Evolutionary conservation across 2,797 vertebrate genomes (phyloP).

Genomic region (Bryconaethiops microstoma): DNA sequence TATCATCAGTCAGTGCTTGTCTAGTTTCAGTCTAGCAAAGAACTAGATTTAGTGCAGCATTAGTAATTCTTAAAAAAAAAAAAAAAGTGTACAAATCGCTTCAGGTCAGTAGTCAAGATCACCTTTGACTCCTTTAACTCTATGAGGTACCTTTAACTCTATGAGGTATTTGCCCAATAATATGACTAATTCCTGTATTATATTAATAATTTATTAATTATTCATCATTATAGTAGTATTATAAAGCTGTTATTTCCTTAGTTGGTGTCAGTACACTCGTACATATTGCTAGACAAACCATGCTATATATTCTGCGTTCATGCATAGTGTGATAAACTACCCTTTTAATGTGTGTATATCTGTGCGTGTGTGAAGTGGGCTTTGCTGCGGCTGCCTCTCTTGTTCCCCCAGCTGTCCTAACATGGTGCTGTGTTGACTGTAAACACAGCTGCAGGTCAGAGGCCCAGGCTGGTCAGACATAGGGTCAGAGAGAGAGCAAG

Average conservation of each 20-base stretch:
- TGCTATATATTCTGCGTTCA: not conserved
- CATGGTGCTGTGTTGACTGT: constrained; percentile 81
- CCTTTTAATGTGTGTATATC: constrained; percentile 12
- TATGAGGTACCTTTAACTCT: too few species aligned
- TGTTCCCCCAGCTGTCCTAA: constrained; percentile 84
- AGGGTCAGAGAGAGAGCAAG: constrained; percentile 54
- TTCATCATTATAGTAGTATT: not conserved
- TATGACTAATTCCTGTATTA: not conserved
- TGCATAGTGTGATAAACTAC: not conserved
- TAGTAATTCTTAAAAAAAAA: not conserved
- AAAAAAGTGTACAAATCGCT: too few species aligned
- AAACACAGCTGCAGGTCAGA: constrained; percentile 85
- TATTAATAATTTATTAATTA: too few species aligned
- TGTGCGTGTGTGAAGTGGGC: constrained; percentile 30
- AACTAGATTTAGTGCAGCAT: not conserved
- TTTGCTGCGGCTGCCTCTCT: constrained; percentile 66
- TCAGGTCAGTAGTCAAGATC: not conserved
- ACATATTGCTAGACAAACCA: not conserved
- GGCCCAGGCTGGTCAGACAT: constrained; percentile 73
- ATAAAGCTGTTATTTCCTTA: not conserved
- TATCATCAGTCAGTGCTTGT: not conserved
- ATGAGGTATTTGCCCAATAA: not conserved
- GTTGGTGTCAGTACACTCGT: constrained; percentile 1
- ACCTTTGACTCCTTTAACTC: not conserved
- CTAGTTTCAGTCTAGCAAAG: too few species aligned